Conservation (phyloP, 2,888 invertebrate species). For the Electrophaes corylata region DNA sequence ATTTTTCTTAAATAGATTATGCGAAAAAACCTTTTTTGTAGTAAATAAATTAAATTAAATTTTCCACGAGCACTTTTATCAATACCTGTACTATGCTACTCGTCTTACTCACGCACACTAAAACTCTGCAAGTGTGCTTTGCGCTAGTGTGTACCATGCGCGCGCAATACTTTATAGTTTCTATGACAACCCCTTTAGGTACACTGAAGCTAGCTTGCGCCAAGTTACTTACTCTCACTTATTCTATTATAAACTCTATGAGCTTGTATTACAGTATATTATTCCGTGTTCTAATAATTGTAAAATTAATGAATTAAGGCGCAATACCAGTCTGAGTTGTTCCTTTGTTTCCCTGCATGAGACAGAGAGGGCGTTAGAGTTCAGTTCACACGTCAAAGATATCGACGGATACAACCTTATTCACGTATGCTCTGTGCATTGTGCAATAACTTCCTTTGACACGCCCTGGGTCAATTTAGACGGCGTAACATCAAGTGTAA, state of each 20-base stretch:
- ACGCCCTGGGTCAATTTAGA: constrained; percentile 1
- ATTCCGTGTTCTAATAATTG: constrained; percentile 39
- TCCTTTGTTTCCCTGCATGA: constrained; percentile 62
- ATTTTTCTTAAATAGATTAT: too few relatives aligned
- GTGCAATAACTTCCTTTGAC: background rate
- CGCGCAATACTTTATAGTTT: constrained; percentile 80
- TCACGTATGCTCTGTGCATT: background rate
- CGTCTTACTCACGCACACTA: constrained; percentile 64
- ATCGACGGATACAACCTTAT: constrained; percentile 10
- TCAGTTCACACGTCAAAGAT: constrained; percentile 25
- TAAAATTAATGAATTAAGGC: constrained; percentile 82
- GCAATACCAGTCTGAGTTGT: constrained; percentile 70
- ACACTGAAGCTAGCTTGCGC: constrained; percentile 76
- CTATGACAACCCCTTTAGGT: constrained; percentile 82
- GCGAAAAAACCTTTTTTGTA: constrained; percentile 6
- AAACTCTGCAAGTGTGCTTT: constrained; percentile 51
- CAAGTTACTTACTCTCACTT: constrained; percentile 45
- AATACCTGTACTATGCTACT: constrained; percentile 55
- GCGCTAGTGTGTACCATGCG: constrained; percentile 64
- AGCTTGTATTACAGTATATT: constrained; percentile 11
- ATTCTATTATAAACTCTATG: constrained; percentile 12
- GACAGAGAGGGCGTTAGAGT: constrained; percentile 53
- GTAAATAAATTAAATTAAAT: background rate
- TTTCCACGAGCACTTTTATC: constrained; percentile 40
- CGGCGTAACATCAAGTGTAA: background rate